Evolutionary conservation across 2,797 vertebrate genomes (phyloP).

Genomic region (Channallabes apus): DNA sequence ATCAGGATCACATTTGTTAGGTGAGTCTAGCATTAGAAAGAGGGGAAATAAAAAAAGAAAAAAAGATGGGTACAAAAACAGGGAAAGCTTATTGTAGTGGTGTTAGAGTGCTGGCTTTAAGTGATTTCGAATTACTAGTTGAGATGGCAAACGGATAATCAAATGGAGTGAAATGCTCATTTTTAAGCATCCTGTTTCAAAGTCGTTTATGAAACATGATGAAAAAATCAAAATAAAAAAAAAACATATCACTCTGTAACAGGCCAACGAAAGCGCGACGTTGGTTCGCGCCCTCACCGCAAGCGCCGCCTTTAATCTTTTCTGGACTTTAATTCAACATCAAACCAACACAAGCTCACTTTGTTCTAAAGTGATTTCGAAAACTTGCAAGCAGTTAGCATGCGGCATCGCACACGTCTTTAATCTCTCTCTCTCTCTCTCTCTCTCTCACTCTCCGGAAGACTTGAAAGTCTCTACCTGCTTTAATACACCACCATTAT

Average conservation of each 20-base stretch:
- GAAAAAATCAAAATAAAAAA: not conserved
- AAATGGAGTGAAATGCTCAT: constrained; percentile 49
- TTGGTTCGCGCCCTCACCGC: not conserved
- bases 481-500: constrained; percentile 28
- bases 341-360: constrained; percentile 29
- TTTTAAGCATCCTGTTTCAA: constrained; percentile 45
- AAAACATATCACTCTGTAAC: constrained; percentile 43
- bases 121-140: constrained; percentile 52
- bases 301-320: not conserved
- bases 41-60: constrained; percentile 17
- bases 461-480: constrained; percentile 24
- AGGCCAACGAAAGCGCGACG: constrained; percentile 6
- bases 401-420: constrained; percentile 1
- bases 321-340: constrained; percentile 38
- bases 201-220: constrained; percentile 2
- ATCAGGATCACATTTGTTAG: constrained; percentile 51
- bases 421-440: constrained; percentile 17
- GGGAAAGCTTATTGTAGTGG: constrained; percentile 30
- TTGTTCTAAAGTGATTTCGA: constrained; percentile 22
- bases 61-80: not conserved
- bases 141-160: constrained; percentile 51
- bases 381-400: constrained; percentile 9
- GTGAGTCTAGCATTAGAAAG: constrained; percentile 52
- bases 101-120: constrained; percentile 36
- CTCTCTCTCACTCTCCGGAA: not conserved